Evolutionary conservation across 1,140 invertebrate genomes (phyloP).

Genomic region (Lepidostoma basale): DNA sequence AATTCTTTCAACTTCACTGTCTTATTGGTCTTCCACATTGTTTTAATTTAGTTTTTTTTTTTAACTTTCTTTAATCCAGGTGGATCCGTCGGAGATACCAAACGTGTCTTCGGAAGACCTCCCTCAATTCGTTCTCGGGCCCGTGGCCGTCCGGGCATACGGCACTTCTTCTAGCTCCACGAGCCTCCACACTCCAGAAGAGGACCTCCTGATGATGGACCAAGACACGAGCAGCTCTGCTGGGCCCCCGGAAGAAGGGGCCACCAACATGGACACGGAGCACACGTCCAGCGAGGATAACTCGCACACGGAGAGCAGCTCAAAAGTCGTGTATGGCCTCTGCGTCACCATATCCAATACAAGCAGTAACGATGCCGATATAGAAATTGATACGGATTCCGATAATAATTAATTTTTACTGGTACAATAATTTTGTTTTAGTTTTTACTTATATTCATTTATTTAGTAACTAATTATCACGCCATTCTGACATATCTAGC

Average conservation of each 20-base stretch:
- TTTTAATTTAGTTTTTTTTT: too few relatives aligned
- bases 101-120: background rate
- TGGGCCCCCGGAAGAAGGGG: too few relatives aligned
- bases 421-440: too few relatives aligned
- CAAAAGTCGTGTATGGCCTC: background rate
- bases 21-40: too few relatives aligned
- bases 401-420: too few relatives aligned
- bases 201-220: background rate
- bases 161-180: background rate
- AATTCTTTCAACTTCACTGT: background rate
- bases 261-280: background rate
- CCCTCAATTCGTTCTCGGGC: background rate
- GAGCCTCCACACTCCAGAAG: background rate
- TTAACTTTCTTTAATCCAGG: too few relatives aligned
- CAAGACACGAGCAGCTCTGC: too few relatives aligned
- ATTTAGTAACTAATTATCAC: too few relatives aligned
- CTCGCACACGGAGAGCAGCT: background rate
- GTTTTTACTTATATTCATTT: too few relatives aligned
- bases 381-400: constrained; percentile 15
- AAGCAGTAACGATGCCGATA: constrained; percentile 16
- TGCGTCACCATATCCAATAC: background rate
- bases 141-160: background rate
- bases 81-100: background rate
- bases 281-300: background rate
- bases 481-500: too few relatives aligned